Percentiles rank a stretch among this genome's conserved stretches.
Conservation (phyloP, 2,888 invertebrate genomes). For the Punctoribates punctum region DNA sequence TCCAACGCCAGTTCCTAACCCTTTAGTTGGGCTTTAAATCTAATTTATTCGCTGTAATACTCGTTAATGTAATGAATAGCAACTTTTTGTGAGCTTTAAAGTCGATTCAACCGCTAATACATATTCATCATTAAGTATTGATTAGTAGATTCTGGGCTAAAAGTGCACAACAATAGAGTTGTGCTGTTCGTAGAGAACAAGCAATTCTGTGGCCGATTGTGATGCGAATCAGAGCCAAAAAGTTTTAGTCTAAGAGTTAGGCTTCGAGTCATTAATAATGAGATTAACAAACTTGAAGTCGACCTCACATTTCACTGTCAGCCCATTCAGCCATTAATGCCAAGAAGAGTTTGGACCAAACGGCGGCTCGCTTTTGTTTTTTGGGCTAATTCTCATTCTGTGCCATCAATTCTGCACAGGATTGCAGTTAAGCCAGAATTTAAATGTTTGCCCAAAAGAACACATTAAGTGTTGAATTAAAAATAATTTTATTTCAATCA, state of each 20-base stretch:
- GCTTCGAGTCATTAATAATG: conserved; percentile 16
- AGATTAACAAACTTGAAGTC: conserved; percentile 25
- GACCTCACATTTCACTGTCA: conserved; percentile 27
- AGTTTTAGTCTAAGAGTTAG: not conserved
- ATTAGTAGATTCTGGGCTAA: too few species aligned
- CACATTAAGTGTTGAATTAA: not conserved
- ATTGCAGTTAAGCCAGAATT: not conserved
- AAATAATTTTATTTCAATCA: not conserved
- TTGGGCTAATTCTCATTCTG: not conserved
- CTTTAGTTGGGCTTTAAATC: not conserved
- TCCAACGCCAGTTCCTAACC: too few species aligned
- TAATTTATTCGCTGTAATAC: not conserved
- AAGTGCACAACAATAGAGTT: too few species aligned
- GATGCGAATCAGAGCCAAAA: not conserved
- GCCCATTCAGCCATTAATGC: conserved; percentile 14
- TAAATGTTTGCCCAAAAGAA: not conserved
- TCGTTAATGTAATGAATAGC: not conserved
- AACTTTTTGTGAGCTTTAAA: not conserved
- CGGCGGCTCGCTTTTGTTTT: not conserved
- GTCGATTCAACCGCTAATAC: not conserved
- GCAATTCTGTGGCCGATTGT: not conserved
- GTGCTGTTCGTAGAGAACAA: not conserved
- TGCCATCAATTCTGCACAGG: not conserved
- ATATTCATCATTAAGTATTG: not conserved
- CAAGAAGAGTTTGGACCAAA: conserved; percentile 4